Base-by-base conservation (phyloP, 2,888 invertebrate genomes). In the Athrips mouffetella region DNA sequence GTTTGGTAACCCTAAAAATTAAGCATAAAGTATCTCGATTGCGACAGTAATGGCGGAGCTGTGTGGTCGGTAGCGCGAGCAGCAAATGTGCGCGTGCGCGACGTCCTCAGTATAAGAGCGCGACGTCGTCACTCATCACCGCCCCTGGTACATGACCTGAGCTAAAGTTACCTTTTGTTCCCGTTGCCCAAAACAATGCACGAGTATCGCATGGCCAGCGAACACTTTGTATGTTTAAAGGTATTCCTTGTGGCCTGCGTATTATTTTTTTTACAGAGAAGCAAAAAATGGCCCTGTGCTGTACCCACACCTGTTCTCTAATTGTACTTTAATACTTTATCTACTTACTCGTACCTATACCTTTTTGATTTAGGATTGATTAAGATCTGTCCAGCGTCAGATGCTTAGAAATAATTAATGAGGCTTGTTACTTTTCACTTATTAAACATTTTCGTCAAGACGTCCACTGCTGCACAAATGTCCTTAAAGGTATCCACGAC, bases 31-130 rank as follows among this genome's bases (percentile, higher is more conserved):
- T 6, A 16, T 33, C 33, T 27, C 7, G 27, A 10, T n/a, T 27
- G 27, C 3, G 27, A 10, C 7, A 2, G 27, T 8, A 5, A 3
- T n/a, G n/a, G 27, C 10, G 10, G 27, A 2, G 27, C n/a, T 8
- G n/a, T n/a, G 27, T 27, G 27, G 7, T n/a, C 27, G 27, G 27
- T 8, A n/a, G 27, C 10, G 7, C 2, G 27, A 10, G 27, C 27
- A 10, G 27, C 27, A 27, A 27, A 8, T 27, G 27, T 10, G 33
- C 15, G 15, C 33, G 33, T 2, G 33, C 6, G 33, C 10, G 6
- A 4, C 35, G 27, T 31, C 20, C 37, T 23, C 8, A 27, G 21
- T 42, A 31, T 25, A 42, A 21, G 15, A 20, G 48, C 37, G 44
- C 37, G 27, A 8, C 7, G 47, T 35, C 20, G 44, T 29, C 23